Evolutionary conservation across 2,113 vertebrate species (phyloP).

Genomic region (Ictalurus punctatus): DNA sequence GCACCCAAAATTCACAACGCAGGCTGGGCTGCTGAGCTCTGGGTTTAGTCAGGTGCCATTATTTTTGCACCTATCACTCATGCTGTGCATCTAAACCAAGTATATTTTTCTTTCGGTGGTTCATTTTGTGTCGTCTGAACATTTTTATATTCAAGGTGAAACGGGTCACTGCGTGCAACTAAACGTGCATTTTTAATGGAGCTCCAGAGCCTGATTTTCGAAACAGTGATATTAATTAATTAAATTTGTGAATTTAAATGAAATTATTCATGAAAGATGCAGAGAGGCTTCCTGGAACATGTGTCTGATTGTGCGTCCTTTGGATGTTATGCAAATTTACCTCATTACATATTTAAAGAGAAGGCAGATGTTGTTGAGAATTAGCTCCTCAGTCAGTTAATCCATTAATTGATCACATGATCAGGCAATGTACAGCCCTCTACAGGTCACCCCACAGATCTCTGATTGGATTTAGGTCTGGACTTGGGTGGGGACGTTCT

Average conservation of each 20-base stretch:
- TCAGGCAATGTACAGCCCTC: background rate
- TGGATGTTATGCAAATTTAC: slow-evolving; percentile 18
- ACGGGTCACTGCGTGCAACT: slow-evolving; percentile 36
- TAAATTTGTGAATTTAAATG: slow-evolving; percentile 36
- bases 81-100: background rate
- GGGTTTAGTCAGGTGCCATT: background rate
- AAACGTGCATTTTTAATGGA: slow-evolving; percentile 56
- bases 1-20: background rate
- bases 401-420: background rate
- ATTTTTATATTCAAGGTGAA: slow-evolving; percentile 30
- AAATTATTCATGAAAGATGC: background rate
- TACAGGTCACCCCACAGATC: too few species aligned
- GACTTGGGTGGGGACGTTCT: too few species aligned
- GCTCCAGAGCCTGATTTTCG: slow-evolving; percentile 3
- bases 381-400: background rate
- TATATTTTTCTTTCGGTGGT: background rate
- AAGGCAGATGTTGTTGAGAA: background rate
- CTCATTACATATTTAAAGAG: slow-evolving; percentile 13
- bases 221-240: slow-evolving; percentile 28
- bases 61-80: background rate
- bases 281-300: background rate
- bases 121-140: background rate
- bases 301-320: background rate
- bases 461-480: too few species aligned
- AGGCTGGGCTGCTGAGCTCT: background rate